Evolutionary conservation across 2,888 invertebrate genomes (phyloP).

Genomic region (Pristionchus arcanus): DNA sequence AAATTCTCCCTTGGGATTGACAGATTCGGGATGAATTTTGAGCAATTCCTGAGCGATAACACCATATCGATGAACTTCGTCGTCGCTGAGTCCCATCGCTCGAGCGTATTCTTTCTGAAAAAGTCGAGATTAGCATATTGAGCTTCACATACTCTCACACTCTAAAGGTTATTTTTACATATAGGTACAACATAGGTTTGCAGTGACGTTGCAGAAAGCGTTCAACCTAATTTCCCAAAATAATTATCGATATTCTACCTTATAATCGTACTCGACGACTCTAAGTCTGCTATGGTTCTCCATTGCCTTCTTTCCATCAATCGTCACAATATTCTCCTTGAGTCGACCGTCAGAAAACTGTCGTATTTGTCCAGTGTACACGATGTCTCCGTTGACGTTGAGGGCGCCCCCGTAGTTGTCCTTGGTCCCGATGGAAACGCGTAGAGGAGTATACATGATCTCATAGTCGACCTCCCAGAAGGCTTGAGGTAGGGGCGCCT

Average conservation of each 20-base stretch:
- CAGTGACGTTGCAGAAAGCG: too few species aligned
- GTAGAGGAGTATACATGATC: conserved; percentile 90
- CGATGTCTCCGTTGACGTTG: conserved; percentile 94
- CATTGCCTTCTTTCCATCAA: conserved; percentile 91
- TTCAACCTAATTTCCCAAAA: too few species aligned
- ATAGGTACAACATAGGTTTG: too few species aligned
- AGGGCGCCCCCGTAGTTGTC: conserved; percentile 83
- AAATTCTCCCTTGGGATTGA: conserved; percentile 92
- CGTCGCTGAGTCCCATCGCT: conserved; percentile 88
- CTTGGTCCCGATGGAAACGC: conserved; percentile 96
- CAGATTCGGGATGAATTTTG: conserved; percentile 94
- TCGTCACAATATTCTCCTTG: conserved; percentile 90
- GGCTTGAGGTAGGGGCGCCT: conserved; percentile 90
- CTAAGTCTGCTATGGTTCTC: conserved; percentile 92
- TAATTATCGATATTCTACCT: too few species aligned
- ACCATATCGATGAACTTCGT: conserved; percentile 84
- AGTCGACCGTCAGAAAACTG: conserved; percentile 92
- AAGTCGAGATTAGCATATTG: conserved; percentile 83
- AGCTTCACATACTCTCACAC: too few species aligned
- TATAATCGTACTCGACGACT: conserved; percentile 88
- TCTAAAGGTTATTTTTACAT: too few species aligned
- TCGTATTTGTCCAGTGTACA: conserved; percentile 84
- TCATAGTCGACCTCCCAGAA: conserved; percentile 94
- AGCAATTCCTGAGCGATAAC: conserved; percentile 88
- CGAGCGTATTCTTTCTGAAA: conserved; percentile 87